These are phyloP conservation scores for Cabera pusaria DNA, from an alignment of 2,888 invertebrate genomes.

Conservation along the genomic window DNA sequence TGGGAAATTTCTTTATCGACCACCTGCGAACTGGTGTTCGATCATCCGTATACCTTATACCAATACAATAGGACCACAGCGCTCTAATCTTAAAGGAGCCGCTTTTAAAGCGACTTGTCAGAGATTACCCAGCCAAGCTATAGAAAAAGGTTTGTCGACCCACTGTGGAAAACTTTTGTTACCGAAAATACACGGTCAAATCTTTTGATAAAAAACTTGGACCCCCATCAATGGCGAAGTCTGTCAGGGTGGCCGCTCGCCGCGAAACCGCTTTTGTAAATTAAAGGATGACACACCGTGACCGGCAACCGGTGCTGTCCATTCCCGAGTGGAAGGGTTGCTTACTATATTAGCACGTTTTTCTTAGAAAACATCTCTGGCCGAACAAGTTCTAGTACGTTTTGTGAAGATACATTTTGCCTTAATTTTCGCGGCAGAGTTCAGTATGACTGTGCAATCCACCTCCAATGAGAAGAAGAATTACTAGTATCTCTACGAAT, in stretches of 20 bases:
- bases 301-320: conserved; percentile 18
- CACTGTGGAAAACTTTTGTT: conserved; percentile 31
- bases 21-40: conserved; percentile 59
- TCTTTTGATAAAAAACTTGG: conserved; percentile 36
- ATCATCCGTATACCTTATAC: conserved; percentile 49
- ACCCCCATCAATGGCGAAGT: conserved; percentile 36
- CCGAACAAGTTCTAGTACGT: conserved; percentile 11
- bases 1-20: conserved; percentile 61
- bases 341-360: conserved; percentile 29
- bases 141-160: conserved; percentile 37
- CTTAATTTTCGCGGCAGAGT: conserved; percentile 22
- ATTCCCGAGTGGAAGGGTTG: conserved; percentile 27
- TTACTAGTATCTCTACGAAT: conserved; percentile 29
- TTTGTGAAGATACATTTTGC: conserved; percentile 16
- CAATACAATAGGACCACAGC: conserved; percentile 48
- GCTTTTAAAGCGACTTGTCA: conserved; percentile 50
- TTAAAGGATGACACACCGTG: conserved; percentile 35
- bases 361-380: conserved; percentile 15
- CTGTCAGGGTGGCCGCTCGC: conserved; percentile 22
- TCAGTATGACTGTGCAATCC: conserved; percentile 20
- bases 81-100: conserved; percentile 52
- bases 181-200: conserved; percentile 32
- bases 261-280: conserved; percentile 36
- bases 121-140: conserved; percentile 41
- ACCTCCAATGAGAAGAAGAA: conserved; percentile 11